Evolutionary conservation across 2,113 vertebrate genomes (phyloP), one percentile per base, ranked within the genome.

Genomic region (Oncorhynchus mykiss): DNA sequence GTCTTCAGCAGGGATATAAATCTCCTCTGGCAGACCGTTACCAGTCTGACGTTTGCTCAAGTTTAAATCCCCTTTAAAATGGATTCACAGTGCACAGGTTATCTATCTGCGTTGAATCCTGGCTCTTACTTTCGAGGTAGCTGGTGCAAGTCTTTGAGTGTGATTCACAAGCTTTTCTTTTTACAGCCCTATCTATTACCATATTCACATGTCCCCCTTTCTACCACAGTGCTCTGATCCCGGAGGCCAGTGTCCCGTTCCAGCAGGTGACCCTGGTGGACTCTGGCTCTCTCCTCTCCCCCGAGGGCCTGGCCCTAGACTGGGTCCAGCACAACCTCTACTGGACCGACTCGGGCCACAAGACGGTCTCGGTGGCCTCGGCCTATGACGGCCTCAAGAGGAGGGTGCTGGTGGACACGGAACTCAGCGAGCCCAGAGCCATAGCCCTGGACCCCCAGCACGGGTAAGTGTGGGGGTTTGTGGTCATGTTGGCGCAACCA

Each of bases 271-370:
- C 93, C 1, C 88, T 99, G 80, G 94, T 99, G 22, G 95, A 96
- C 25, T 93, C 93, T 29, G 91, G 87, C 4, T 78, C 93, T 70
- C 92, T 99, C 73, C 94, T 96, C 82, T 96, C 96, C 5, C 98
- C 98, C 0, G 96, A 97, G 85, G 97, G 97, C 18, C 91, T 99
- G 87, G 98, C 98, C 0, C 90, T 98, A 71, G 98, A 99, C 91
- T 99, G 97, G 97, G 94, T 99, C 48, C 98, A 99, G 57, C 96
- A 97, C 91, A 98, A 98, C 83, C 94, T 99, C 86, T 99, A 99
- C 90, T 99, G 98, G 98, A 95, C 97, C 0, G 98, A 99, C 88
- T 99, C 98, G 0, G 97, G 97, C 6, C 95, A 96, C 84, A 96
- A 97, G 79, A 96, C 95, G 85, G 95, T 99, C 91, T 97, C 97